Evolutionary conservation across 2,888 invertebrate species (phyloP).

Genomic region (Megastigmus dorsalis): DNA sequence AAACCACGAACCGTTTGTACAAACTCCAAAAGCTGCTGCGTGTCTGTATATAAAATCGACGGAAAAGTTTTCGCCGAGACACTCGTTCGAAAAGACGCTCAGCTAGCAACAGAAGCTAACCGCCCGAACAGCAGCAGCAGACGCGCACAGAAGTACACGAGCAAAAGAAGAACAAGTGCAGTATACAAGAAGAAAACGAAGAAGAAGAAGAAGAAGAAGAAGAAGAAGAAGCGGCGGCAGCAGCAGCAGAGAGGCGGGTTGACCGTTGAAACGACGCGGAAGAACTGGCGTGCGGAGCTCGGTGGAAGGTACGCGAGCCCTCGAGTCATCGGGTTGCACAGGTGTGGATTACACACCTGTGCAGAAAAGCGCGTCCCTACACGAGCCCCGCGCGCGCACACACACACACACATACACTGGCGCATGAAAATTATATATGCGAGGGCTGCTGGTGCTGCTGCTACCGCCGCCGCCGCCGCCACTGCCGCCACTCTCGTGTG

Average conservation of each 20-base stretch:
- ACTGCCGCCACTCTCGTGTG: slow-evolving; percentile 4
- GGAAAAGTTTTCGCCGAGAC: no score
- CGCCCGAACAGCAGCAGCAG: no score
- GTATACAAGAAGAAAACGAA: no score
- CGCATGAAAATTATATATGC: slow-evolving; percentile 36
- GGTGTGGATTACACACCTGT: slow-evolving; percentile 47
- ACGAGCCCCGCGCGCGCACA: no score
- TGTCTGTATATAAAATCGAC: no score
- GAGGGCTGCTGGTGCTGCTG: background rate
- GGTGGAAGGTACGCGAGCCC: background rate
- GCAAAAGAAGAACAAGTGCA: no score
- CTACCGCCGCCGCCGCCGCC: background rate
- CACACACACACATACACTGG: no score
- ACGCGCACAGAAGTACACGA: no score
- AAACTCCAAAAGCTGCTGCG: no score
- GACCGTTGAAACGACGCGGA: slow-evolving; percentile 33
- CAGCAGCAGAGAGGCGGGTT: no score
- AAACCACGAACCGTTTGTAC: no score
- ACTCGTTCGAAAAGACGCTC: no score
- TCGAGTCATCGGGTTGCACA: slow-evolving; percentile 36
- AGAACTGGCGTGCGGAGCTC: slow-evolving; percentile 23
- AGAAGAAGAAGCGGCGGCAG: background rate
- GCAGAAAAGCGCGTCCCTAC: slow-evolving; percentile 38
- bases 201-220: background rate
- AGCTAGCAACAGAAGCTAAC: slow-evolving; percentile 9